Base-by-base conservation (phyloP, 2,888 invertebrate species). In the Sarcophaga subvicina region DNA sequence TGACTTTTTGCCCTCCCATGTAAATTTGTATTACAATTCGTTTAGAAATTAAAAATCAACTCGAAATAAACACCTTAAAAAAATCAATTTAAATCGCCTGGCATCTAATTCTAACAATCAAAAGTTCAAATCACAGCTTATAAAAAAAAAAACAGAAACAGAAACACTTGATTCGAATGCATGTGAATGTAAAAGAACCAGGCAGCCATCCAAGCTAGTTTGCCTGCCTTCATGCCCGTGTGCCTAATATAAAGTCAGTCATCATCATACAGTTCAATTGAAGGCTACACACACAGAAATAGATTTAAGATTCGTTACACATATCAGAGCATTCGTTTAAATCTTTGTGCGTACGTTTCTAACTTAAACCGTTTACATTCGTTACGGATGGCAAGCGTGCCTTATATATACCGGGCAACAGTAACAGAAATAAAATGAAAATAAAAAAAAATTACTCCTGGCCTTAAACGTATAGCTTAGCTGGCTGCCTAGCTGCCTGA, bases 291-390 rank as follows among this genome's bases (percentile, higher is more conserved):
- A 70, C 75, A 77, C 12, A 67, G 14, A 81, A 54, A 17, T 54
- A 14, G 12, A 14, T 12, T 54, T 70, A 22, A 78, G 80, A 88
- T 88, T 88, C 86, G 88, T 86, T 86, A 82, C 84, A 85, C 85
- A 88, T 82, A 88, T 85, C 85, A 83, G 71, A 82, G 69, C 85
- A 72, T 77, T 84, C 70, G 59, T 60, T 83, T 80, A 69, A 83
- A 80, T 80, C 76, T 73, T 71, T 45, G n/a, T 83, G 80, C 82
- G 82, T 86, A 75, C 82, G 79, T 86, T 76, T 79, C 78, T 70
- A 79, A 82, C 72, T 59, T 84, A 82, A 87, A 80, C 76, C 81
- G 81, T 87, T 87, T 81, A 79, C 84, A 82, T 87, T 87, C 70
- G 87, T n/a, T 81, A 87, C 84, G 87, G 81, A 54, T 83, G 79